Base-by-base conservation (phyloP, 1,140 invertebrate genomes). In the Harpegnathos saltator region DNA sequence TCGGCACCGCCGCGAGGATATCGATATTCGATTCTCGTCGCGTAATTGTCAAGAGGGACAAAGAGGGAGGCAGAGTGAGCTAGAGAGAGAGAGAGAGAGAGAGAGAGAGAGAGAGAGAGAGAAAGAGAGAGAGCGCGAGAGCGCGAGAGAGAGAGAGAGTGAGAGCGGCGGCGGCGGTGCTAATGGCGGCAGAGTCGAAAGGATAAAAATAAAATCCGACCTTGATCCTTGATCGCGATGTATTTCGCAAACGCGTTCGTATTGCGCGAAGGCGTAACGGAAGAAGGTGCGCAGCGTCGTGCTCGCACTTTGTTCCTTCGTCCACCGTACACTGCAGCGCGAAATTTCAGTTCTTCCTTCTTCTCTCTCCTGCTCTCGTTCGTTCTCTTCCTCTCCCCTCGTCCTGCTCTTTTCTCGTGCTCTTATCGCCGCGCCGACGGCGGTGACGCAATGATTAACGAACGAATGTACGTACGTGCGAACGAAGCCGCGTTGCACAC, bases 161-260 rank as follows among this genome's bases (percentile, higher is more conserved):
- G 29, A 33, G 29, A 33, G 29, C 38, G 52, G 19, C 48, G 26
- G 17, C 19, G 29, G 33, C 26, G 14, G 5, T 50, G 66, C 11
- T 5, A 58, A 19, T 17, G 11, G 24, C 11, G 59, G 61, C 75
- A 19, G 38, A 24, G 44, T 24, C 26, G 78, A 74, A 74, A 82
- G 38, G 65, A 69, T 63, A 80, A 71, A 80, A 80, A 80, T 80
- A 80, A 80, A 69, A 15, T 69, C 17, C 69, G 69, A 82, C 78
- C 78, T 82, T 74, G 78, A 82, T 72, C 78, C 78, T 74, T 82
- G 75, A 80, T 82, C 78, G 56, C 48, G 66, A 38, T 62, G 78
- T 58, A 62, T 74, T 62, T 74, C 69, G 56, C 78, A 62, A 74
- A 15, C 38, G 29, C 54, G 26, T 50, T 58, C 61, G 72, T 14